Evolutionary conservation across 2,113 vertebrate species (phyloP).

Genomic region (Psilopogon haemacephalus): DNA sequence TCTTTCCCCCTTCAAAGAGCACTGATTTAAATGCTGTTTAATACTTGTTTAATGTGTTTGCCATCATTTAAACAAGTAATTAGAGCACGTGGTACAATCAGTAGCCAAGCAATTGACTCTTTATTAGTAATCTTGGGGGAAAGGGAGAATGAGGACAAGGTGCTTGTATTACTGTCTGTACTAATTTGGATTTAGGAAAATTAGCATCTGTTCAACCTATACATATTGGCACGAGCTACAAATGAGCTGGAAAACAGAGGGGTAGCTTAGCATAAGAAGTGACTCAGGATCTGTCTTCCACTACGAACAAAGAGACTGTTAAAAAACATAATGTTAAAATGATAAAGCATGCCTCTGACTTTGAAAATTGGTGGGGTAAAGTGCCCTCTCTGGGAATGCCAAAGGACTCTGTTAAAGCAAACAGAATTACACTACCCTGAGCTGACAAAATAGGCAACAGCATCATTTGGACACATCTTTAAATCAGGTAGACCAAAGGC

Average conservation of each 20-base stretch:
- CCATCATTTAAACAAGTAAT: constrained; percentile 56
- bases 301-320: neutral
- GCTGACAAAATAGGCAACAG: neutral
- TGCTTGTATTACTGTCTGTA: constrained; percentile 44
- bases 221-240: neutral
- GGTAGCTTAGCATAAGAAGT: neutral
- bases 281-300: neutral
- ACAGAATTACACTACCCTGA: neutral
- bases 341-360: neutral
- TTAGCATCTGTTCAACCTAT: constrained; percentile 47
- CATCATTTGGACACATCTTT: neutral
- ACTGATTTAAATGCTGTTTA: constrained; percentile 56
- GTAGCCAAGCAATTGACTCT: constrained; percentile 58
- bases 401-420: neutral
- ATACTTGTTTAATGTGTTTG: constrained; percentile 60
- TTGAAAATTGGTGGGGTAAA: neutral
- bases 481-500: neutral
- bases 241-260: neutral
- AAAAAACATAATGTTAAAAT: neutral
- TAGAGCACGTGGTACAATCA: constrained; percentile 45
- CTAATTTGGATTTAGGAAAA: constrained; percentile 40
- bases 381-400: neutral
- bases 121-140: constrained; percentile 51
- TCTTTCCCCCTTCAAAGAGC: constrained; percentile 24
- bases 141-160: constrained; percentile 38